Base-by-base conservation (phyloP, 2,113 vertebrate genomes). In the Halichoerus grypus region DNA sequence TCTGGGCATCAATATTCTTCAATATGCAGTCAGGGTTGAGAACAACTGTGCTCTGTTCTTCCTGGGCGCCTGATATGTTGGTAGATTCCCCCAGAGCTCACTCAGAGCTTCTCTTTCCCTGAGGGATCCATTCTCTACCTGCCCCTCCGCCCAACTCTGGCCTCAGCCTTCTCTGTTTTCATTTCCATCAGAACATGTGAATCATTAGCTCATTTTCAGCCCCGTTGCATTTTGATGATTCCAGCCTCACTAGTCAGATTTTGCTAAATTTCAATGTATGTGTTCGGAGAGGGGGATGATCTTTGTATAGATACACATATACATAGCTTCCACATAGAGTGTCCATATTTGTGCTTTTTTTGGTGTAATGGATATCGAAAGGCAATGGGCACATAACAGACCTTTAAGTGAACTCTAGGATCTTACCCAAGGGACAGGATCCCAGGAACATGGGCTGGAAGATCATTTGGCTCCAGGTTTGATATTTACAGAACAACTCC, bases 401-500 rank as follows among this genome's bases (percentile, higher is more conserved):
- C 95, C 19, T 31, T 65, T 65, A 77, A 81, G 65, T 39, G 84
- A 96, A 77, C 22, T 88, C 76, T 12, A 80, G 24, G 16, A 9
- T 92, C 15, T 95, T 53, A 86, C 24, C 9, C 21, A 46, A 55
- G 12, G 22, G 26, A 65, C 21, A 42, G 69, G 24, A 16, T 61
- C 33, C 63, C 39, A 5, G 67, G 51, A 92, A 36, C 11, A 42
- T 16, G 10, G 57, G 7, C n/a, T 71, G 4, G 4, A 81, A 88
- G 36, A 91, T 80, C n/a, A 51, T 65, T 77, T 97, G 36, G 24
- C 51, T 88, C 24, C 53, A 28, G 36, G 65, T 90, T 97, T 83
- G 51, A 22, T 94, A 57, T 90, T 97, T 84, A 74, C 46, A 5
- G 81, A 63, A 2, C 91, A 39, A 79, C n/a, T 46, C 36, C 31